These are phyloP conservation scores for Drosophila obscura DNA, from an alignment of 1,140 invertebrate species.

Conservation along the genomic window DNA sequence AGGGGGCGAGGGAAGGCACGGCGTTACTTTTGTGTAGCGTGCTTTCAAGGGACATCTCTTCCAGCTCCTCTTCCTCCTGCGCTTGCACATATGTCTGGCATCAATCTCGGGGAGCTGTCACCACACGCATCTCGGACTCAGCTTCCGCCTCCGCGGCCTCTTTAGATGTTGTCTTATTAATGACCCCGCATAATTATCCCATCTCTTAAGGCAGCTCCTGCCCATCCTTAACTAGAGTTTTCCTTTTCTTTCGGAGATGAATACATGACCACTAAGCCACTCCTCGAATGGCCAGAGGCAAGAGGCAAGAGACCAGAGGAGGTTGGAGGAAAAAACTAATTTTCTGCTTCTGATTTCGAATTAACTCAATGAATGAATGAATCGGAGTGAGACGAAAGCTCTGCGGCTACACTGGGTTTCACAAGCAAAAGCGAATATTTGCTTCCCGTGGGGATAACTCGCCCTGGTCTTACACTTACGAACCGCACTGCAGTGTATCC, in stretches of 20 bases:
- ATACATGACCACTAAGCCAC: conserved; percentile 51
- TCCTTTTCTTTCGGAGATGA: conserved; percentile 21
- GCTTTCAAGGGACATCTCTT: conserved; percentile 15
- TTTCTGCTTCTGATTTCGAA: conserved; percentile 83
- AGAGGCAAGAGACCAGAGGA: conserved; percentile 14
- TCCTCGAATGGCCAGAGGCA: conserved; percentile 3
- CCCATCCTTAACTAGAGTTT: neutral
- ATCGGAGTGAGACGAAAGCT: conserved; percentile 15
- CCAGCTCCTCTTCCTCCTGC: neutral
- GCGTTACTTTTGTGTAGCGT: conserved; percentile 16
- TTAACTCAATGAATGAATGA: conserved; percentile 76
- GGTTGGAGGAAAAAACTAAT: conserved; percentile 69
- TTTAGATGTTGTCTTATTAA: conserved; percentile 41
- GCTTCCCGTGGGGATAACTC: neutral
- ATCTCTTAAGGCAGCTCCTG: neutral
- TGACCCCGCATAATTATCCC: conserved; percentile 52
- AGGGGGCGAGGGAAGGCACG: conserved; percentile 1
- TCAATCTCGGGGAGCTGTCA: conserved; percentile 54
- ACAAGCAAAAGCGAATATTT: neutral
- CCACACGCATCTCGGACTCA: conserved; percentile 3
- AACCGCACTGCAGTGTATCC: neutral
- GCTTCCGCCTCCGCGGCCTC: conserved; percentile 20
- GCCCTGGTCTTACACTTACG: neutral
- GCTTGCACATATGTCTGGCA: conserved; percentile 32
- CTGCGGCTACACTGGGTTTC: conserved; percentile 5